A percentile compares a stretch with the other conserved stretches of the same genome.
Evolutionary conservation across 2,888 invertebrate genomes (phyloP).

Genomic region (Minunthozetes semirufus): DNA sequence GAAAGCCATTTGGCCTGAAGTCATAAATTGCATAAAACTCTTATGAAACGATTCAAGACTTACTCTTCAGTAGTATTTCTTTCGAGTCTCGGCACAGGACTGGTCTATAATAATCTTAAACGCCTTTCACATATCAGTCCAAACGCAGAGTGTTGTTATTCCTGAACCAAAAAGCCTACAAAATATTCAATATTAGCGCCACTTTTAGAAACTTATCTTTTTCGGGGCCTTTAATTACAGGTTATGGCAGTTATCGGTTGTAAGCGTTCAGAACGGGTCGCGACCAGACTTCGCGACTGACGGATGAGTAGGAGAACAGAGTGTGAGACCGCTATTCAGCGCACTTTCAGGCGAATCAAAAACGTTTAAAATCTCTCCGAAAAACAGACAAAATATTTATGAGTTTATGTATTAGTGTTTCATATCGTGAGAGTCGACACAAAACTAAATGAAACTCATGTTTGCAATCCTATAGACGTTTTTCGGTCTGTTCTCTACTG

Average conservation of each 20-base stretch:
- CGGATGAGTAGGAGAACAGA: neutral
- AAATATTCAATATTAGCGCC: slow-evolving; percentile 14
- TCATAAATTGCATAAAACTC: slow-evolving; percentile 8
- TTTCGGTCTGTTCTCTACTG: too few relatives aligned
- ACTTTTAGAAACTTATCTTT: neutral
- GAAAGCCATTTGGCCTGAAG: neutral
- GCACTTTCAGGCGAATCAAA: too few relatives aligned
- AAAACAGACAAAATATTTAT: too few relatives aligned
- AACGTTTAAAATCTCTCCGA: too few relatives aligned
- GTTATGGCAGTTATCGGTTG: slow-evolving; percentile 2
- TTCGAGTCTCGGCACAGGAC: neutral
- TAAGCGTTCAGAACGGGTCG: neutral
- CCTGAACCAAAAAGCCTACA: neutral
- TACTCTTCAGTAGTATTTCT: neutral
- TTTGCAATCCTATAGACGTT: too few relatives aligned
- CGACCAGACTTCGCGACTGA: slow-evolving; percentile 19
- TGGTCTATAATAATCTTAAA: slow-evolving; percentile 18
- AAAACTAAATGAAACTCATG: too few relatives aligned
- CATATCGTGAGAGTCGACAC: too few relatives aligned
- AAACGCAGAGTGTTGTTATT: neutral
- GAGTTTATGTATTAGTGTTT: too few relatives aligned
- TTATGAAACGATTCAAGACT: neutral
- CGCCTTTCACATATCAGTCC: neutral
- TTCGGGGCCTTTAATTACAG: slow-evolving; percentile 14
- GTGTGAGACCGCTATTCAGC: neutral